Conservation (phyloP, 1,140 invertebrate species). For the Platyscapa corneri region DNA sequence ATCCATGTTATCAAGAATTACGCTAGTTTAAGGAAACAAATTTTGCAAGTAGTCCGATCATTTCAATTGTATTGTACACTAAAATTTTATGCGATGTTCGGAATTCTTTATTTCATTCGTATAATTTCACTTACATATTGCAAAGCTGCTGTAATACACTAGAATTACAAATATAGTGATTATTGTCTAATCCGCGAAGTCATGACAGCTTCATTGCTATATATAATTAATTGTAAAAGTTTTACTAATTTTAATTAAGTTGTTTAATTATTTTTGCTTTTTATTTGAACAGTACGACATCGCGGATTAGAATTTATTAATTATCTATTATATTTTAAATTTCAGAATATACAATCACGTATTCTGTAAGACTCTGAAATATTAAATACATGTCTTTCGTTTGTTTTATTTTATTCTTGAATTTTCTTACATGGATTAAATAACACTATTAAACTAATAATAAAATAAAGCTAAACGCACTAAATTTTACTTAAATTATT, state of each 20-base stretch:
- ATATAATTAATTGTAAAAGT: slow-evolving; percentile 11
- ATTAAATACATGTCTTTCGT: slow-evolving; percentile 35
- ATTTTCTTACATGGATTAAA: slow-evolving; percentile 3
- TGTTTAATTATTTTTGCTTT: not conserved
- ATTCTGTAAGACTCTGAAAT: slow-evolving; percentile 34
- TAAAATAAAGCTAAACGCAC: not conserved
- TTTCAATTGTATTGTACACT: slow-evolving; percentile 20
- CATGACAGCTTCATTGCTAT: slow-evolving; percentile 28
- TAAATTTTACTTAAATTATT: not conserved
- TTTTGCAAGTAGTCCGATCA: slow-evolving; percentile 18
- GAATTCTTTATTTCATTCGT: slow-evolving; percentile 49
- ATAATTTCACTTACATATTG: slow-evolving; percentile 59
- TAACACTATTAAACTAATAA: not conserved
- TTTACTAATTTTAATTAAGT: not conserved
- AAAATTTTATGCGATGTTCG: slow-evolving; percentile 23
- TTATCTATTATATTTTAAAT: slow-evolving; percentile 25
- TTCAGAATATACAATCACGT: slow-evolving; percentile 48
- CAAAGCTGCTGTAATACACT: slow-evolving; percentile 65
- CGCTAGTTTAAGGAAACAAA: not conserved
- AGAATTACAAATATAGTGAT: slow-evolving; percentile 62
- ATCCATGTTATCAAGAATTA: slow-evolving; percentile 16
- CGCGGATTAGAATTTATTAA: slow-evolving; percentile 37
- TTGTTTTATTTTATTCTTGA: slow-evolving; percentile 21
- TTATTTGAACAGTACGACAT: slow-evolving; percentile 31
- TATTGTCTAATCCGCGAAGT: slow-evolving; percentile 52